phyloP scores from a whole-genome alignment of 1,140 invertebrate genomes.

The Anastatus disparis region DNA sequence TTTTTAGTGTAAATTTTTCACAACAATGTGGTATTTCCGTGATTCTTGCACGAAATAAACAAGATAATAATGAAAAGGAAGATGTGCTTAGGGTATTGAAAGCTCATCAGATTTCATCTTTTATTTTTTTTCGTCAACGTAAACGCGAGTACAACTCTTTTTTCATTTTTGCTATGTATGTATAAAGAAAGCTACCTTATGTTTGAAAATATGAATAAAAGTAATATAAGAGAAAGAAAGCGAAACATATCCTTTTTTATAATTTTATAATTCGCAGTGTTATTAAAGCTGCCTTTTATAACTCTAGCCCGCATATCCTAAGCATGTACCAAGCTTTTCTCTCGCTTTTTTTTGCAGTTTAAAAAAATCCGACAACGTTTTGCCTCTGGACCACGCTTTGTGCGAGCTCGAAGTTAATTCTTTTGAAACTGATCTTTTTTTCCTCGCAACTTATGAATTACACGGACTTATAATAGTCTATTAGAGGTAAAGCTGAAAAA shows the following conservation, averaged over 20 bases:
- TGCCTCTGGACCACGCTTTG: slow-evolving; percentile 5
- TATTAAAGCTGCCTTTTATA: slow-evolving; percentile 33
- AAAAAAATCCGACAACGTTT: slow-evolving; percentile 10
- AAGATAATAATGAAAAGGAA: no score
- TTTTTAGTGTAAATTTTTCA: no score
- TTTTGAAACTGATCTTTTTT: slow-evolving; percentile 22
- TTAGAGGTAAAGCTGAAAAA: neutral
- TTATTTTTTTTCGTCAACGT: neutral
- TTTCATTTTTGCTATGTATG: slow-evolving; percentile 15
- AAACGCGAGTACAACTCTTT: neutral
- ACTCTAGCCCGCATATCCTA: neutral
- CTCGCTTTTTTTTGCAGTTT: neutral
- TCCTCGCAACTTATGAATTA: neutral
- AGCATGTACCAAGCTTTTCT: neutral
- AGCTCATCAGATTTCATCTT: no score
- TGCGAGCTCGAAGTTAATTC: slow-evolving; percentile 15
- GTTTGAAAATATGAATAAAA: no score
- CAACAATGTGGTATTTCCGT: neutral
- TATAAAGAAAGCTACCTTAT: slow-evolving; percentile 1
- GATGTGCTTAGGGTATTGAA: no score
- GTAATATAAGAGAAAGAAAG: neutral
- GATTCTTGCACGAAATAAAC: neutral
- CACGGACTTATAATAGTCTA: neutral
- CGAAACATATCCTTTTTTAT: neutral
- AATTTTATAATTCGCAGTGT: slow-evolving; percentile 32